Evolutionary conservation across 2,113 vertebrate species (phyloP), one percentile per base, ranked within the genome.

Genomic region (Pituophis catenifer): DNA sequence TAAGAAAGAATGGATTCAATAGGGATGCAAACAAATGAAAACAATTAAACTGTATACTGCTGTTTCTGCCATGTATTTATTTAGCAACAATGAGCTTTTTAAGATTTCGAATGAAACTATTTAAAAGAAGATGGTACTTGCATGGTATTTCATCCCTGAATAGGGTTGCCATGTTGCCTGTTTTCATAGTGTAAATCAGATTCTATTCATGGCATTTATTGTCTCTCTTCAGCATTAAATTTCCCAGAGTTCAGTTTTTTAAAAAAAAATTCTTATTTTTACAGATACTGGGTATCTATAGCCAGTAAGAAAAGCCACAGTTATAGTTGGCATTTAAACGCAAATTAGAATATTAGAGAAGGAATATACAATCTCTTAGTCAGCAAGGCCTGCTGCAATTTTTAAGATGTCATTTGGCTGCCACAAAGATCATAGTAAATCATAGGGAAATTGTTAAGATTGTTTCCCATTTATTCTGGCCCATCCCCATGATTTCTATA

Each of bases 1-100:
- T 11, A 95, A 95, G 96, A 29, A 94, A 88, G 94, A 89, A 94
- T 92, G 23, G n/a, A 44, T 65, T 54, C 17, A 93, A 48, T 24
- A 65, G 57, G 59, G 15, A 85, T 86, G 23, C 29, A 33, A 86
- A 90, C 50, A 86, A 65, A 24, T 86, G 57, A 87, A 44, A 50
- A 62, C 57, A 29, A 44, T 54, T 90, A 29, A 33, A 52, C 13
- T 24, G 3, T 90, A 81, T 33, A 59, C 15, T 52, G 65, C 38
- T 85, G 65, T 55, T 93, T 86, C 89, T 90, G 29, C 48, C 8
- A 53, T 17, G 5, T 90, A 93, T 90, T 92, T 90, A 58, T 90
- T 93, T 44, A 90, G 57, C 86, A 58, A 48, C 15, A 52, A n/a
- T 55, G 10, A 54, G 70, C 70, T 81, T 81, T n/a, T 88, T 12